Base-by-base conservation (phyloP, 1,140 invertebrate species). In the Elymnias hypermnestra region DNA sequence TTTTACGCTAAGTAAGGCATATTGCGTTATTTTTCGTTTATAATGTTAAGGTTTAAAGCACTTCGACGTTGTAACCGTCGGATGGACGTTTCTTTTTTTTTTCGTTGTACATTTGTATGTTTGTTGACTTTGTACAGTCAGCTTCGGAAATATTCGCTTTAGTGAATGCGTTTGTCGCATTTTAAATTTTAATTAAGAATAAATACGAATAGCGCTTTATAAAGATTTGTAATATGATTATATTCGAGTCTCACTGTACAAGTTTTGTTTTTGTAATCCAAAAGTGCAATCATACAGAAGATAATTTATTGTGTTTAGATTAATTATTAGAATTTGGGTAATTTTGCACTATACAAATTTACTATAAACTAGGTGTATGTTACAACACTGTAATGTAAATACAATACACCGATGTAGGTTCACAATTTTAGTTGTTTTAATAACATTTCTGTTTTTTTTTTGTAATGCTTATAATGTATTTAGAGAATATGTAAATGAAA, bases 1-100 rank as follows among this genome's bases (percentile, higher is more conserved):
- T 68, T 57, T 48, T 54, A 58, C 49, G 42, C 53, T 49, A 49
- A 55, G 53, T 53, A 51, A 31, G 44, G 36, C 44, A 47, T 39
- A 47, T 47, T 47, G 44, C 36, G 44, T 47, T 47, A 31, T 47
- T 37, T 42, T 47, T 59, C 57, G 51, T 50, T 56, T 57, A 41
- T 37, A 37, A 46, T 53, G 50, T 46, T 50, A 25, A 42, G 35
- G 48, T 57, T 53, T 22, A 33, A 25, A 38, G 47, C 19, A 21
- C 23, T 40, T 18, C n/a, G 19, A 29, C 41, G 36, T 26, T 12
- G 41, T 13, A 3, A 1, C 19, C 13, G 33, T 47, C 25, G 12
- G 21, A 6, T 33, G 17, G 7, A 13, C 5, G 26, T 31, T 44
- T 15, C 25, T 43, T 35, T 43, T 43, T 21, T 7, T 12, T 17